Conservation (phyloP, 2,888 invertebrate genomes). For the Didymodactylos carnosus region DNA sequence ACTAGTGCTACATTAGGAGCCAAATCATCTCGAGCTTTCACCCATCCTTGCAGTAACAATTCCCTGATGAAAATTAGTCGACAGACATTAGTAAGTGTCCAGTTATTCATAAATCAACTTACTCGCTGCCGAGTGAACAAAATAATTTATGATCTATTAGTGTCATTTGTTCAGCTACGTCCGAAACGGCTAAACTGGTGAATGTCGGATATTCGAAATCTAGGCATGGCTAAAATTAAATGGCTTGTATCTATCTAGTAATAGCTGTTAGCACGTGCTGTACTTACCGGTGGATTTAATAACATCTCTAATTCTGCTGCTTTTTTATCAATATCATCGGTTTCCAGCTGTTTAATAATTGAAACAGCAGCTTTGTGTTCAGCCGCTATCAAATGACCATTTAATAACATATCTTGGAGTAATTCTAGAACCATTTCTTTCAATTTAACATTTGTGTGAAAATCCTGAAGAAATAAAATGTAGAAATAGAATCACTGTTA, state of each 20-base stretch:
- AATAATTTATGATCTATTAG: conserved; percentile 77
- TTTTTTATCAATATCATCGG: not conserved
- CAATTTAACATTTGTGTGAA: conserved; percentile 4
- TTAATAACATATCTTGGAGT: not conserved
- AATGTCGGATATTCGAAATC: not conserved
- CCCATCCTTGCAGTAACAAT: conserved; percentile 45
- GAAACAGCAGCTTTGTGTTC: not conserved
- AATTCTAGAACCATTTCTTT: conserved; percentile 1
- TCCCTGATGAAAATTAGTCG: conserved; percentile 21
- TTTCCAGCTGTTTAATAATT: not conserved
- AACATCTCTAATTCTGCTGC: not conserved
- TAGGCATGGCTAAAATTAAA: too few relatives aligned
- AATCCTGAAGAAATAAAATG: not conserved
- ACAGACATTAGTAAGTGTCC: not conserved
- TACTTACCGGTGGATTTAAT: not conserved
- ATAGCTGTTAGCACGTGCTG: too few relatives aligned
- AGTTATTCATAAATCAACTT: conserved; percentile 40
- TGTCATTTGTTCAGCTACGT: conserved; percentile 77
- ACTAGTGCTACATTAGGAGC: conserved; percentile 55
- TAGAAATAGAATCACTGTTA: not conserved
- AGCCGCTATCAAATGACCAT: conserved; percentile 41
- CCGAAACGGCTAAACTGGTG: conserved; percentile 50
- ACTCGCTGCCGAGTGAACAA: conserved; percentile 65
- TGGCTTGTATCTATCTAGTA: too few relatives aligned
- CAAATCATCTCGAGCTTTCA: conserved; percentile 61